Base-by-base conservation (phyloP, 1,140 invertebrate species). In the Homalodisca vitripennis region DNA sequence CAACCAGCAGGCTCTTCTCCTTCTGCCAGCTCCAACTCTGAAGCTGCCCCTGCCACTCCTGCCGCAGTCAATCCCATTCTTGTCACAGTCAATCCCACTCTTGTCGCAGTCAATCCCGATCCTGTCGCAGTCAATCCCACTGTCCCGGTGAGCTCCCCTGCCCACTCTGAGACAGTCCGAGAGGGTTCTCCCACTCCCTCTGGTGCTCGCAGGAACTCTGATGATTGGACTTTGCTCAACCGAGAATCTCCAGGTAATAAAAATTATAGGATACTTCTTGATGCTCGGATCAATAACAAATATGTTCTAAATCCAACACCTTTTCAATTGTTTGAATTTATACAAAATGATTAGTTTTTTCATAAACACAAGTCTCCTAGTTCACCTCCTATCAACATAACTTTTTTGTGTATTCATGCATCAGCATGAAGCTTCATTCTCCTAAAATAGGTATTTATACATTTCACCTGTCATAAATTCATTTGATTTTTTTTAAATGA, bases 201-300 rank as follows among this genome's bases (percentile, higher is more conserved):
- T n/a, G n/a, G n/a, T n/a, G n/a, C n/a, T n/a, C 48, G 48, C 22
- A 22, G 24, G 3, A 60, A 60, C 55, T 60, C 55, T 29, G 55
- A 60, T 27, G 55, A 60, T n/a, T 60, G 55, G 55, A 60, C 55
- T 60, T n/a, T 60, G 55, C 13, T 60, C 55, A 60, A 60, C 26
- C 55, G 55, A 2, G 55, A 60, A 26, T 60, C 55, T 27, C 55
- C 55, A 1, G 29, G 55, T 60, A 60, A 60, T 14, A 20, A 20
- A 20, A 10, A 41, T 6, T 41, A 41, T n/a, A n/a, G n/a, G n/a
- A n/a, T n/a, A n/a, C n/a, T n/a, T n/a, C n/a, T n/a, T n/a, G n/a
- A n/a, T n/a, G n/a, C n/a, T n/a, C n/a, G n/a, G n/a, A n/a, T n/a
- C n/a, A n/a, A n/a, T n/a, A 41, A 41, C 6, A 10, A 10, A 17